These are phyloP conservation scores for Aphrocallistes beatrix DNA, from an alignment of 37 sponge, comb jelly and placozoan species.

Conservation along the genomic window DNA sequence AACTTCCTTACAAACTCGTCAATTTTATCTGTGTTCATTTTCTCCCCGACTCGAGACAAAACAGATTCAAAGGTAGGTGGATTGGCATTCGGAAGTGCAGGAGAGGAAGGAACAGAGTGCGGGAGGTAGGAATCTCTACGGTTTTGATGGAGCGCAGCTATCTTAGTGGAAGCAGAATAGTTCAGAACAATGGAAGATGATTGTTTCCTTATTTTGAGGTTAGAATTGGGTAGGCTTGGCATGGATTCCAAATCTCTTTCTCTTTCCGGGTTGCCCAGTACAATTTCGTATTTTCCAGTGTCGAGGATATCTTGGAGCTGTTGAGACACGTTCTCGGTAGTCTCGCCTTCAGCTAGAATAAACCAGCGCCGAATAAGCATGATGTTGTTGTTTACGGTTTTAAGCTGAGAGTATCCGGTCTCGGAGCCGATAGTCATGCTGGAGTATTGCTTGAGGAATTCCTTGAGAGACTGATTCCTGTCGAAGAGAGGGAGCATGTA, in stretches of 20 bases:
- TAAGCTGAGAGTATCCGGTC: constrained; percentile 33
- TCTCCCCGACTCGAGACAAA: background rate
- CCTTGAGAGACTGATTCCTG: background rate
- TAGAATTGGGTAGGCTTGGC: background rate
- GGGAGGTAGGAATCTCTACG: background rate
- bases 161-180: background rate
- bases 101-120: too few species aligned
- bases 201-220: background rate
- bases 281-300: constrained; percentile 49
- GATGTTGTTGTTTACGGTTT: constrained; percentile 50
- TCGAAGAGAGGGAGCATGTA: background rate
- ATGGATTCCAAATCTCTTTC: constrained; percentile 38
- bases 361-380: constrained; percentile 35
- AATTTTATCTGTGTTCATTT: constrained; percentile 28
- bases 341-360: constrained; percentile 52
- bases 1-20: constrained; percentile 75
- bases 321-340: constrained; percentile 49
- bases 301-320: constrained; percentile 47
- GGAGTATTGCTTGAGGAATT: background rate
- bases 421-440: background rate
- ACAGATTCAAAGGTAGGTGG: background rate
- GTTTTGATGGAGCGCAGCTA: background rate
- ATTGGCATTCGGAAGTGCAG: background rate
- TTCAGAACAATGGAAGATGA: background rate
- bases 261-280: constrained; percentile 2